Evolutionary conservation across 2,888 invertebrate genomes (phyloP), one percentile per base, ranked within the genome.

Genomic region (Pecten maximus): DNA sequence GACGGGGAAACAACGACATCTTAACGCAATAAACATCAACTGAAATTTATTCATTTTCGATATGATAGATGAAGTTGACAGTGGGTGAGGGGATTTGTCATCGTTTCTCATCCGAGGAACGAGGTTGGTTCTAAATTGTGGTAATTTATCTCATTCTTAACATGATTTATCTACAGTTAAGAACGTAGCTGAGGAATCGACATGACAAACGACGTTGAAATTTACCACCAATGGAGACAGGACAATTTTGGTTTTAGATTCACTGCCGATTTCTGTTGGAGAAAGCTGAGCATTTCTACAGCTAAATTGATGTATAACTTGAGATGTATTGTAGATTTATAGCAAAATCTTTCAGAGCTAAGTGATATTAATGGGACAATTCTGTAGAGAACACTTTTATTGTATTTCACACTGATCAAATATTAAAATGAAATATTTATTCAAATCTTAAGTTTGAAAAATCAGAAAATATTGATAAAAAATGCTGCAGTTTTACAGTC

Each of bases 231-330:
- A 74, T 74, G 23, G 74, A 74, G 74, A 23, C 10, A 35, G 35
- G 74, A 74, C 74, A 74, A 74, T 74, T 74, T 74, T 74, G 74
- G 74, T 74, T 60, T 35, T 74, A 74, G 74, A 74, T 74, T 74
- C 35, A 16, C 35, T 12, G 74, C 74, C 28, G 35, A 74, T 74
- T 74, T 74, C 74, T 74, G 74, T 74, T 28, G 10, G 35, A 74
- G 74, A 74, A 74, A 74, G 74, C 15, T 35, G 23, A 74, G 74
- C 74, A 74, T 74, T 74, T 74, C 28, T 10, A 74, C 74, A 74
- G 23, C 74, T 74, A 74, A 35, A 74, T 74, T 74, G 74, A 74
- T 74, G 35, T 23, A 74, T 74, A 74, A 74, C 74, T 23, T 12
- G 35, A 74, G 35, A 74, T 35, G 74, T 74, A 74, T 74, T 28